A percentile compares a stretch with the other conserved stretches of the same genome.
Conservation (phyloP, 2,113 vertebrate species). For the Plecturocebus donacophilus region DNA sequence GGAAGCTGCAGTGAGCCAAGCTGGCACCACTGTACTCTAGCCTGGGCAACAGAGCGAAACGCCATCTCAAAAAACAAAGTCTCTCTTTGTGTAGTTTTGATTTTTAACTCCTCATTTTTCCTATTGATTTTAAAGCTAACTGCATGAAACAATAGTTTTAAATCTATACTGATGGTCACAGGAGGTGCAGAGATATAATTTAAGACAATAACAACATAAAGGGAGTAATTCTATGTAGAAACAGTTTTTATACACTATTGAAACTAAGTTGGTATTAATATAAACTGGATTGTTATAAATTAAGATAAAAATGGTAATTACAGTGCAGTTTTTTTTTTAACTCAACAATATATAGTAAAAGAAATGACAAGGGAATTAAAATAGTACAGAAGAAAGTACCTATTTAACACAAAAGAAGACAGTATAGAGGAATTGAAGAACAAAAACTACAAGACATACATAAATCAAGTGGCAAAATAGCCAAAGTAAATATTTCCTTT, state of each 20-base stretch:
- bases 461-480: not conserved
- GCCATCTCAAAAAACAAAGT: too few relatives aligned
- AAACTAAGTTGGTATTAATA: not conserved
- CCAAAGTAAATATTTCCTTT: not conserved
- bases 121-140: slow-evolving; percentile 9
- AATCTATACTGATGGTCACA: not conserved
- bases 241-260: not conserved
- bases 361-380: not conserved
- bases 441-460: not conserved
- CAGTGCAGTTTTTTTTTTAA: not conserved
- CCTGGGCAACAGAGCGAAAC: too few relatives aligned
- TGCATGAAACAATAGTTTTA: not conserved
- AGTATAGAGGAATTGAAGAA: not conserved
- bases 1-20: too few relatives aligned
- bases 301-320: not conserved
- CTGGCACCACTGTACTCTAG: too few relatives aligned
- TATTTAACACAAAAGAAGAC: not conserved
- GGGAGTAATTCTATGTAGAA: not conserved
- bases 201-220: not conserved
- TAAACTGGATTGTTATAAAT: not conserved
- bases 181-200: not conserved
- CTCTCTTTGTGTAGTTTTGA: not conserved
- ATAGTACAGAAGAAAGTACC: not conserved
- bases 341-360: not conserved
- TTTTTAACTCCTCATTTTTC: not conserved